A percentile compares a stretch with the other conserved stretches of the same genome.
Conservation (phyloP, 2,888 invertebrate species). For the Xestia c-nigrum region DNA sequence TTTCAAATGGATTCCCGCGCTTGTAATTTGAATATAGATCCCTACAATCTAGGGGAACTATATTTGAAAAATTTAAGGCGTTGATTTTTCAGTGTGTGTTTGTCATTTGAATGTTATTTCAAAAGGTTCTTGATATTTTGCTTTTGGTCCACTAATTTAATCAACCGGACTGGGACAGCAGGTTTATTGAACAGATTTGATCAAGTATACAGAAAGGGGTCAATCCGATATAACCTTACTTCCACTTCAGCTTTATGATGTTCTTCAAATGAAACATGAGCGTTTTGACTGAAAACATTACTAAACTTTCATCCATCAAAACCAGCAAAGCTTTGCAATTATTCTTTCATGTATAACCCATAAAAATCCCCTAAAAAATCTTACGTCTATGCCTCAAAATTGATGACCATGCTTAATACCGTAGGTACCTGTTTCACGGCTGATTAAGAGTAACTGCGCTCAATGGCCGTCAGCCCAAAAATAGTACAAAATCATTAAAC, state of each 20-base stretch:
- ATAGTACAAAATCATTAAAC: slow-evolving; percentile 35
- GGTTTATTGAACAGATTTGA: background rate
- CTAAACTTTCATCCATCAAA: background rate
- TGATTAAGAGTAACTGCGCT: slow-evolving; percentile 41
- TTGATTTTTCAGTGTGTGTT: background rate
- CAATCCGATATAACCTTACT: background rate
- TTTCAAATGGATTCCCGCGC: slow-evolving; percentile 23
- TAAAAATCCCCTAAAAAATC: slow-evolving; percentile 15
- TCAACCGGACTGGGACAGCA: background rate
- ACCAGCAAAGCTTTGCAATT: background rate
- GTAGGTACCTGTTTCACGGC: slow-evolving; percentile 49
- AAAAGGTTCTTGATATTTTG: background rate
- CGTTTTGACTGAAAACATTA: background rate
- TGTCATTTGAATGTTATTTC: background rate
- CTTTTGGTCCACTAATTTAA: background rate
- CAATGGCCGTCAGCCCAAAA: slow-evolving; percentile 23
- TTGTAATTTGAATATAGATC: slow-evolving; percentile 13
- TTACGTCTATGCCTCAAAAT: slow-evolving; percentile 24
- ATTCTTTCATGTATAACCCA: background rate
- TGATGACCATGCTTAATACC: slow-evolving; percentile 44
- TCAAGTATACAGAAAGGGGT: background rate
- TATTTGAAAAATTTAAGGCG: background rate
- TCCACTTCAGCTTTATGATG: background rate
- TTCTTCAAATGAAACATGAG: background rate
- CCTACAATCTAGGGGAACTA: background rate